A percentile compares a stretch with the other conserved stretches of the same genome.
These are phyloP conservation scores for Drosophila antonietae DNA, from an alignment of 2,888 invertebrate genomes.

Conservation along the genomic window DNA sequence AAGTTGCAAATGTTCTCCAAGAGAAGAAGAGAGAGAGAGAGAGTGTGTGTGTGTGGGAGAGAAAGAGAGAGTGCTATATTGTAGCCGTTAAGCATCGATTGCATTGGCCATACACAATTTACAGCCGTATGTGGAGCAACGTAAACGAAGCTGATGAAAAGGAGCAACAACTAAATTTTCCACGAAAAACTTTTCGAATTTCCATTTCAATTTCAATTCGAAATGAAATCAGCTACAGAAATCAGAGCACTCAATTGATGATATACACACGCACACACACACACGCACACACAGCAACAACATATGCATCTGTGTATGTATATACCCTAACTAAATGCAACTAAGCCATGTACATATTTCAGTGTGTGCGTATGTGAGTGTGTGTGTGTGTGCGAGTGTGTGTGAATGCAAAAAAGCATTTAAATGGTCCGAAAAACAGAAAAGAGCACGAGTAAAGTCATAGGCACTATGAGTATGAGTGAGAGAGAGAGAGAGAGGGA, in stretches of 20 bases:
- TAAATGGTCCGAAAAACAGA: conserved; percentile 35
- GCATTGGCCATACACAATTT: neutral
- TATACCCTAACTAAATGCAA: conserved; percentile 36
- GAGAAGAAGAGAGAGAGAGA: no score
- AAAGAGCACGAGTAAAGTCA: neutral
- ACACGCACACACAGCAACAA: neutral
- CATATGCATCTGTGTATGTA: neutral
- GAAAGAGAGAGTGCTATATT: neutral
- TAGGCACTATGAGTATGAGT: neutral
- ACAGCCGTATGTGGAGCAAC: conserved; percentile 27
- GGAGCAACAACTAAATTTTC: conserved; percentile 28
- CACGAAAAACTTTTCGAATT: conserved; percentile 47
- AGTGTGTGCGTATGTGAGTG: neutral
- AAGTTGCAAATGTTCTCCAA: no score
- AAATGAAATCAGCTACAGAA: conserved; percentile 51
- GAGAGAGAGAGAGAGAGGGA: neutral
- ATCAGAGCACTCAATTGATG: conserved; percentile 48
- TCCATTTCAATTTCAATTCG: conserved; percentile 51
- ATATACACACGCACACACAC: conserved; percentile 11
- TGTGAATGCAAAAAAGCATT: conserved; percentile 47
- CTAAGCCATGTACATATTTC: conserved; percentile 28
- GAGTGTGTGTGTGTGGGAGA: neutral
- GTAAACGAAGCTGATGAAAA: conserved; percentile 52
- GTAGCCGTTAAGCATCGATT: neutral
- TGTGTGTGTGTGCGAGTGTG: conserved; percentile 1